Percentiles rank a stretch among this genome's conserved stretches.
These are phyloP conservation scores for Collichthys lucidus DNA, from an alignment of 2,113 vertebrate genomes.

Conservation along the genomic window DNA sequence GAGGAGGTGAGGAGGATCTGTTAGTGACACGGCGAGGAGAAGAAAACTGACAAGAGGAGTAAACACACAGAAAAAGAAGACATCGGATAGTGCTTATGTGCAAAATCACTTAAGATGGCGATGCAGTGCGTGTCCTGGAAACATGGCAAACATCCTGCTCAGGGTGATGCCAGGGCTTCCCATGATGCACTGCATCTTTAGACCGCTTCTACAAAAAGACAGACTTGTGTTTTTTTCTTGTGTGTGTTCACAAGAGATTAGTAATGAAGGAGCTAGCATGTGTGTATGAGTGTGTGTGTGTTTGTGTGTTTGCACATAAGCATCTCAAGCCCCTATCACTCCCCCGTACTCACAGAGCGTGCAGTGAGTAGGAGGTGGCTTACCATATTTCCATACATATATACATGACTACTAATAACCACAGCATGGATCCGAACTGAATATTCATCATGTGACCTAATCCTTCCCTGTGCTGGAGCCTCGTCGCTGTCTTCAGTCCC, in stretches of 20 bases:
- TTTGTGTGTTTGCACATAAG: background rate
- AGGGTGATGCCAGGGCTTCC: background rate
- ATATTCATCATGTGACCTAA: conserved; percentile 58
- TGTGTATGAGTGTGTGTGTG: background rate
- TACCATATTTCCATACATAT: conserved; percentile 42
- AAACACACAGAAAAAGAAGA: background rate
- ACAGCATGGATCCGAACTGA: conserved; percentile 35
- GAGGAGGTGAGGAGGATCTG: conserved; percentile 16
- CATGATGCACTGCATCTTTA: conserved; percentile 2
- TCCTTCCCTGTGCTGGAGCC: conserved; percentile 15
- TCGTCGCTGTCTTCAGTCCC: conserved; percentile 1
- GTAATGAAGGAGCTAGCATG: background rate
- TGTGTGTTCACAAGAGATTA: background rate
- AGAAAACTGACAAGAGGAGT: background rate
- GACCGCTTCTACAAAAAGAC: background rate
- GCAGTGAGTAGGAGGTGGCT: background rate
- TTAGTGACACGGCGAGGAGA: conserved; percentile 34
- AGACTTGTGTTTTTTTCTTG: background rate
- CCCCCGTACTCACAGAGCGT: background rate
- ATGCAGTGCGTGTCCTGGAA: background rate
- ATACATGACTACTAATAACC: conserved; percentile 53
- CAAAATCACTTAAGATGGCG: background rate
- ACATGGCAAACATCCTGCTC: background rate
- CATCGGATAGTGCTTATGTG: background rate
- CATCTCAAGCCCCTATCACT: background rate